Base-by-base conservation (phyloP, 2,797 vertebrate species). In the Crenuchus spilurus region DNA sequence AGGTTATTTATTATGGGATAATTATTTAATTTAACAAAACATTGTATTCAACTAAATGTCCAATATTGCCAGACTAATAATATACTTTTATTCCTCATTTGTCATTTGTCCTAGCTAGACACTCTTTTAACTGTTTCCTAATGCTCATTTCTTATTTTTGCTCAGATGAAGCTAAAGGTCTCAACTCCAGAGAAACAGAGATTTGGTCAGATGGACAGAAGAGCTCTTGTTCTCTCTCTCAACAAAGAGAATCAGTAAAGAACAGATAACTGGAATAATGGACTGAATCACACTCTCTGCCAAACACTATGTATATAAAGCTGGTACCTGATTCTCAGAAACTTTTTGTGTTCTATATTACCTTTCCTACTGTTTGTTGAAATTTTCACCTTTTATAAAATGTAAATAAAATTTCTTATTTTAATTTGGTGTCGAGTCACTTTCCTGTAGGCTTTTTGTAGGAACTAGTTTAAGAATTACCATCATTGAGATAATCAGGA, bases 231-330 rank as follows among this genome's bases (percentile, higher is more conserved):
- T 6, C 73, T 84, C 35, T 85, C 87, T 80, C 41, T 91, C 64
- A 85, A 93, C 76, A 91, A 93, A 72, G 92, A 94, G 84, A 94
- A 93, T 60, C 51, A 80, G 46, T 31, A 82, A 88, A 77, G 84
- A 35, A 31, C 16, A 0, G 22, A 22, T 14, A n/a, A 57, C 35
- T 13, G 0, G 28, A 66, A 24, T 4, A 6, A 18, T 22, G 24
- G 16, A 18, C 13, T 5, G 31, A 52, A 52, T 30, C 42, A 18
- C 30, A 4, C 14, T 39, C 42, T 10, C n/a, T 13, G 9, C 6
- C 5, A 6, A 70, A 78, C 51, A 72, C 57, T 60, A 41, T 80
- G 74, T 82, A 46, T 30, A 75, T 76, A 65, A 7, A 20, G 16
- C n/a, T n/a, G n/a, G n/a, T n/a, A 26, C 7, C 24, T 35, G 4